Evolutionary conservation across 1,140 invertebrate species (phyloP), one percentile per base, ranked within the genome.

Genomic region (Aradophagus sp.): DNA sequence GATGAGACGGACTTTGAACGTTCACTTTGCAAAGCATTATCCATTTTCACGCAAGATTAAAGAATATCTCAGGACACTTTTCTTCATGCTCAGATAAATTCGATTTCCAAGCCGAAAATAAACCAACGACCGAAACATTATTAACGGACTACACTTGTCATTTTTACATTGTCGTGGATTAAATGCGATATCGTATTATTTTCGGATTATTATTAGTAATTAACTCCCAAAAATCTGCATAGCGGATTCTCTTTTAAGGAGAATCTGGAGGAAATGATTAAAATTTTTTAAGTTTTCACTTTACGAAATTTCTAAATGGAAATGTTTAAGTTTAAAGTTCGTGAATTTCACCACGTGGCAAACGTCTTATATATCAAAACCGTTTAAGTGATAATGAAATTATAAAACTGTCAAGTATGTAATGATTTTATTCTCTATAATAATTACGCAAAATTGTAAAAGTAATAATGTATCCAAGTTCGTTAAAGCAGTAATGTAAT

Each of bases 71-170:
- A 41, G 14, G 36, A 50, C 27, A 41, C 36, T 41, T 50, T 50
- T 50, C 29, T 42, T 27, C 12, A 12, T 7, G 27, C 10, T 14
- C 45, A 15, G 39, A 47, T 29, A 38, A 59, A 31, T 38, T 13
- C 17, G 29, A 42, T 50, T 17, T 31, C 8, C 34, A 14, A 20
- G 34, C 16, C 5, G 15, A 52, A 44, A 42, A 52, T 48, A 50
- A 41, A 48, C 5, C n/a, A 3, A 16, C 20, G 16, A 32, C 12
- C n/a, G n/a, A 20, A 41, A 47, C 16, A 14, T 41, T 61, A 48
- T 61, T 50, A 61, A 50, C 38, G 29, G 29, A 50, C 13, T 41
- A 34, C 17, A 61, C 36, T 61, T 50, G 42, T 39, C 42, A 59
- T 50, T 48, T 50, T 48, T 29, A 41, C 45, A 27, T 17, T 26